Conservation (phyloP, 1,140 invertebrate species). For the Scaptomyza montana region DNA sequence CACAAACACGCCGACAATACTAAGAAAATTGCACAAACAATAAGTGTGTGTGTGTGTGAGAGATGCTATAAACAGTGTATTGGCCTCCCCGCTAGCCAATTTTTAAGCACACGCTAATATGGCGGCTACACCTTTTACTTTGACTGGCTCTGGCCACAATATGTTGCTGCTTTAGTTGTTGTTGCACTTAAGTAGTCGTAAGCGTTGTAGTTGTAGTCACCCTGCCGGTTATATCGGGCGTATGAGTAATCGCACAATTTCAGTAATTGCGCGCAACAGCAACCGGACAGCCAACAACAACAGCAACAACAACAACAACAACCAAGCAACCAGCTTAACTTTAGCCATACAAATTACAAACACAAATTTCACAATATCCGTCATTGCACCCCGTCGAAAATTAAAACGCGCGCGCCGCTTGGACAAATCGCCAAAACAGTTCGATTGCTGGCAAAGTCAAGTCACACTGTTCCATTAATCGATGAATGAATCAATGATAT, state of each 20-base stretch:
- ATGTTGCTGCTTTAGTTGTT: conserved; percentile 15
- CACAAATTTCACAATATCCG: conserved; percentile 78
- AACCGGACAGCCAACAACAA: conserved; percentile 39
- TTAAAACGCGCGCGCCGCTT: conserved; percentile 61
- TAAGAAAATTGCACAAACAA: conserved; percentile 57
- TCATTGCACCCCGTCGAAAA: conserved; percentile 77
- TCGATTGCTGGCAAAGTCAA: conserved; percentile 2
- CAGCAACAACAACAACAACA: conserved; percentile 27
- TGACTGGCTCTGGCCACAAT: conserved; percentile 35
- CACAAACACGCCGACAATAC: too few relatives aligned
- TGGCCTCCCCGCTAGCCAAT: conserved; percentile 71
- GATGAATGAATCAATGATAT: conserved; percentile 36
- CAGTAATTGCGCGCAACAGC: conserved; percentile 72
- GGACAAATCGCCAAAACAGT: conserved; percentile 65
- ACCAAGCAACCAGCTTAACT: conserved; percentile 18
- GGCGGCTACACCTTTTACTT: conserved; percentile 78
- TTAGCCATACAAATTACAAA: conserved; percentile 71
- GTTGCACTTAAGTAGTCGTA: conserved; percentile 35
- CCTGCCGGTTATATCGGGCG: conserved; percentile 78
- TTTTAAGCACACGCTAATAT: conserved; percentile 72
- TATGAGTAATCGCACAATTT: conserved; percentile 80
- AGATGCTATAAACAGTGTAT: conserved; percentile 72
- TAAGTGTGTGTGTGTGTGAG: conserved; percentile 20
- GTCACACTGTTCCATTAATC: conserved; percentile 1
- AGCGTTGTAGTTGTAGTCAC: conserved; percentile 33